Evolutionary conservation across 2,797 vertebrate species (phyloP).

Genomic region (Enteromius afrohamiltoni): DNA sequence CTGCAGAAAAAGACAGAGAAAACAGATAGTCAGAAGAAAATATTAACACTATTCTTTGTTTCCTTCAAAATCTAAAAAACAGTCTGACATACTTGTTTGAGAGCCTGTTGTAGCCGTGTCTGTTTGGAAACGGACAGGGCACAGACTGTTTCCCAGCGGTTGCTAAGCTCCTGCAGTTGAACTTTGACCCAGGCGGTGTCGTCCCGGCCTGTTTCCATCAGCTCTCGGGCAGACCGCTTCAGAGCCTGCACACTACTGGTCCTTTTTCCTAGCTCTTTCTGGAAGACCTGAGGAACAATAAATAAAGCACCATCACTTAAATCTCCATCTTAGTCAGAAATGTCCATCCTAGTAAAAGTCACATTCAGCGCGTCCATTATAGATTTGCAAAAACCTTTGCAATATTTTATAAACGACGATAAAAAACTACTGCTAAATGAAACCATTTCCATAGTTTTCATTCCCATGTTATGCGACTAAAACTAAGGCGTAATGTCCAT

Average conservation of each 20-base stretch:
- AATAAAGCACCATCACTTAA: not conserved
- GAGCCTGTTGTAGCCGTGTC: slow-evolving; percentile 89
- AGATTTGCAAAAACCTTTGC: not conserved
- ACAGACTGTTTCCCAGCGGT: slow-evolving; percentile 96
- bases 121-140: slow-evolving; percentile 95
- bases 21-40: not conserved
- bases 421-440: no score
- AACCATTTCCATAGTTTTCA: no score
- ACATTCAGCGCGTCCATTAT: not conserved
- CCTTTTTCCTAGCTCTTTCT: slow-evolving; percentile 96
- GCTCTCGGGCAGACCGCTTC: slow-evolving; percentile 93
- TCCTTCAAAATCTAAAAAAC: not conserved
- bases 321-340: not conserved
- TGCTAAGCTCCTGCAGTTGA: slow-evolving; percentile 96
- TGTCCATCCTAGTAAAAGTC: not conserved
- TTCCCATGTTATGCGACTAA: no score
- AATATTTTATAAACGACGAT: not conserved
- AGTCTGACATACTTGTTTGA: slow-evolving; percentile 87
- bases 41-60: not conserved
- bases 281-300: slow-evolving; percentile 84
- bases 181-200: slow-evolving; percentile 98
- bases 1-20: slow-evolving; percentile 67
- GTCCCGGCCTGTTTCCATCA: slow-evolving; percentile 93
- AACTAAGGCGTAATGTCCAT: not conserved
- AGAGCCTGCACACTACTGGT: slow-evolving; percentile 92